phyloP scores from a whole-genome alignment of 2,888 invertebrate genomes.

The Cephus pulcher region DNA sequence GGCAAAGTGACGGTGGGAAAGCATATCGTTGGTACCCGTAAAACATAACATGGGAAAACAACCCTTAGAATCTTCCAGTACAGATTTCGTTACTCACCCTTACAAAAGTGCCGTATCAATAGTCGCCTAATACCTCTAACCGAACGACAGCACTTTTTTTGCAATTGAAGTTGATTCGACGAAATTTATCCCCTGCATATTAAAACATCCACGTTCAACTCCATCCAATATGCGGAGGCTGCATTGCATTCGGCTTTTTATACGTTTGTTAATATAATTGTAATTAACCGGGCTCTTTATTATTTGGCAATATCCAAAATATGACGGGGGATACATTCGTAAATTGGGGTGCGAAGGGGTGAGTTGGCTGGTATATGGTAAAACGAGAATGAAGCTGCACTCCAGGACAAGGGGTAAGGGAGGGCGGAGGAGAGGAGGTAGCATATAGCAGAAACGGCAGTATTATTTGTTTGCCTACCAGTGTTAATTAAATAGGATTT shows the following conservation, averaged over 20 bases:
- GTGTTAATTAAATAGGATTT: conserved; percentile 49
- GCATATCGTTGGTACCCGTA: not conserved
- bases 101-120: not conserved
- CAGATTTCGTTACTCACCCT: not conserved
- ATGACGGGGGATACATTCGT: not conserved
- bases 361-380: not conserved
- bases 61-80: not conserved
- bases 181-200: not conserved
- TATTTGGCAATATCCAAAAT: conserved; percentile 36
- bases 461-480: conserved; percentile 40
- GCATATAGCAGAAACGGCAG: conserved; percentile 21
- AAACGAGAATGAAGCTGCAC: not conserved
- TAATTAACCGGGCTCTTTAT: conserved; percentile 43
- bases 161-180: not conserved
- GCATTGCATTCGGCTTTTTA: not conserved
- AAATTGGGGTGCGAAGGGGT: not conserved
- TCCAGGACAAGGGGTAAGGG: conserved; percentile 12
- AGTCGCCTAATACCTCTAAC: not conserved
- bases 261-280: conserved; percentile 38
- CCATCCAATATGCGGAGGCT: not conserved
- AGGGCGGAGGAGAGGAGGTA: conserved; percentile 12
- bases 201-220: not conserved
- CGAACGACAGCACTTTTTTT: not conserved
- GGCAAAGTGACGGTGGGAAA: not conserved
- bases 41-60: not conserved